These are phyloP conservation scores for Cryptus armator DNA, from an alignment of 2,888 invertebrate species.

Conservation along the genomic window DNA sequence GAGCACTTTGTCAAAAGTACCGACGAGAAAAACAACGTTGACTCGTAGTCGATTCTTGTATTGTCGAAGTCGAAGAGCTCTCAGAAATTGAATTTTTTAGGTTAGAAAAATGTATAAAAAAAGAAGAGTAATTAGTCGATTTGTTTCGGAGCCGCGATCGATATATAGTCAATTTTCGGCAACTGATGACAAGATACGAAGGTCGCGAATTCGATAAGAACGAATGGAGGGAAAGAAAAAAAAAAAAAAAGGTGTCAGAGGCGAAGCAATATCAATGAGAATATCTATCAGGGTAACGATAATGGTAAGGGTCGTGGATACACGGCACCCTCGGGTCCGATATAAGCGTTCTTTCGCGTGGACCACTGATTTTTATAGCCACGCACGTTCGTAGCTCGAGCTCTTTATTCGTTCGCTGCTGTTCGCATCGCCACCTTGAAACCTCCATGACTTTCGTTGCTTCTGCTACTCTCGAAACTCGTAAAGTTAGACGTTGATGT, in stretches of 20 bases:
- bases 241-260: conserved; percentile 67
- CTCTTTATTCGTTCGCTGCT: conserved; percentile 19
- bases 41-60: conserved; percentile 13
- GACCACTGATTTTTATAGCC: conserved; percentile 78
- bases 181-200: neutral
- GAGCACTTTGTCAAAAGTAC: conserved; percentile 34
- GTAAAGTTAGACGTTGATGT: neutral
- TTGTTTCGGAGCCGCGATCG: neutral
- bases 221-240: conserved; percentile 64
- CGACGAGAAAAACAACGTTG: conserved; percentile 23
- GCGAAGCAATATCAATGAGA: conserved; percentile 70
- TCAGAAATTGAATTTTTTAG: neutral
- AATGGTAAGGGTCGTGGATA: conserved; percentile 66
- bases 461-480: neutral
- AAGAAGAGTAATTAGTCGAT: neutral
- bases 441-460: neutral
- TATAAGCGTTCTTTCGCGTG: conserved; percentile 70
- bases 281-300: conserved; percentile 74
- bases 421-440: neutral
- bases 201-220: conserved; percentile 60
- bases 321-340: conserved; percentile 71
- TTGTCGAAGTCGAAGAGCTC: neutral
- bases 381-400: conserved; percentile 66
- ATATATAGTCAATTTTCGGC: neutral
- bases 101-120: neutral